Percentiles rank a stretch among this genome's conserved stretches.
phyloP scores from a whole-genome alignment of 2,797 vertebrate species.

The Huso huso region DNA sequence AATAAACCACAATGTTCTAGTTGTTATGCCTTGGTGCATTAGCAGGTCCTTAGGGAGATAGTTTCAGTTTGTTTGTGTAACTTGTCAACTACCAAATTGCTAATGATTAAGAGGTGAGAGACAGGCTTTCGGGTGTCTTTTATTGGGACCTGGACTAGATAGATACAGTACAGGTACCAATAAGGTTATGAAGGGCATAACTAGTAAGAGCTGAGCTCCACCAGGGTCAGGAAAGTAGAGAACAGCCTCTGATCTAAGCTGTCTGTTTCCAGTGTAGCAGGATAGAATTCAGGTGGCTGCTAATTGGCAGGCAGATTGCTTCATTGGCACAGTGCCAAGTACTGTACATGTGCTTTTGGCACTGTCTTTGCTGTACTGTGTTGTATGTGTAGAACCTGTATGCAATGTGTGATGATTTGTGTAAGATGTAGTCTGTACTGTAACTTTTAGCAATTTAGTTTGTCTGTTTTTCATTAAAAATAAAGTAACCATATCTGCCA shows the following conservation, averaged over 20 bases:
- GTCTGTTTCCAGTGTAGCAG: constrained; percentile 35
- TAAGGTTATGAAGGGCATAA: too few species aligned
- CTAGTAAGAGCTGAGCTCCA: too few species aligned
- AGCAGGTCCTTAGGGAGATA: constrained; percentile 29
- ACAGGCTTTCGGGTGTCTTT: constrained; percentile 8
- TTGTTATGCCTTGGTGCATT: constrained; percentile 27
- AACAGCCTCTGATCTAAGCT: constrained; percentile 37
- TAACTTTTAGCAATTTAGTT: not conserved
- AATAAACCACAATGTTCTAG: constrained; percentile 33
- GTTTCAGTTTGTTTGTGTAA: constrained; percentile 40
- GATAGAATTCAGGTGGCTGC: constrained; percentile 43
- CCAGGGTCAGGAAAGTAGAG: too few species aligned
- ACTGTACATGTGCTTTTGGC: constrained; percentile 27
- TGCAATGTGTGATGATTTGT: not conserved
- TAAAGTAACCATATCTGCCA: not conserved
- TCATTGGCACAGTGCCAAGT: constrained; percentile 7
- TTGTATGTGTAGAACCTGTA: not conserved
- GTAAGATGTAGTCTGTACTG: too few species aligned
- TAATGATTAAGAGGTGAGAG: constrained; percentile 31
- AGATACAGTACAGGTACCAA: too few species aligned
- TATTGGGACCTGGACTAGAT: too few species aligned
- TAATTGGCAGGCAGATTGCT: constrained; percentile 32
- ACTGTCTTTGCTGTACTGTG: constrained; percentile 5
- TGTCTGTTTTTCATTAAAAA: not conserved
- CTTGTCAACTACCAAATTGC: constrained; percentile 36